Base-by-base conservation (phyloP, 2,888 invertebrate species). In the Epinotia brunnichana region DNA sequence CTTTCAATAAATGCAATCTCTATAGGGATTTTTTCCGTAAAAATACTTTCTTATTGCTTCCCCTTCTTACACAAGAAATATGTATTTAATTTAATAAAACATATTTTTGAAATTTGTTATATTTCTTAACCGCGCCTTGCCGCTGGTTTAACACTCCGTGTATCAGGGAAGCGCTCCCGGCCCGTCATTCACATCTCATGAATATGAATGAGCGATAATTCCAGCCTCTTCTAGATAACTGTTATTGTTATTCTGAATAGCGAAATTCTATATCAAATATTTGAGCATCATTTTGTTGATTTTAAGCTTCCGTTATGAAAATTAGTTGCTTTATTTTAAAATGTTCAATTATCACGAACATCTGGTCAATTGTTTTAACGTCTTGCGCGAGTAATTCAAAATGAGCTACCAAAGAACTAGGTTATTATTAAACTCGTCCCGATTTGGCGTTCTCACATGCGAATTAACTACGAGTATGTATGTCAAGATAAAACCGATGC, bases 151-250 rank as follows among this genome's bases (percentile, higher is more conserved):
- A 66, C 66, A 61, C 60, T 61, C 56, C 21, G 41, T 54, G 66
- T 74, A 67, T 74, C 76, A 69, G 69, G 35, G 61, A 68, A 75
- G 74, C 76, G 77, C 79, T 77, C 78, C 74, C 73, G 78, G 80
- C 79, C 74, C 67, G 77, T 80, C 79, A 82, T 82, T 80, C 75
- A 73, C 76, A 75, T 78, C 83, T 85, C 83, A 88, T 90, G 89
- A 90, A 91, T 91, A 91, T 90, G 87, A 83, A 90, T 89, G 84
- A 85, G 81, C 76, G 80, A 87, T 89, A 88, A 87, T 84, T 85
- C 83, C 76, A 74, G 76, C 77, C 76, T 78, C 82, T 82, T 82
- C 81, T 81, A 86, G 88, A 88, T 89, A 89, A 87, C 84, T 85
- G 85, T 87, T 88, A 87, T 87, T 88, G 86, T 89, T 85, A 80